Evolutionary conservation across 2,888 invertebrate species (phyloP), one percentile per base, ranked within the genome.

Genomic region (Gari tellinella): DNA sequence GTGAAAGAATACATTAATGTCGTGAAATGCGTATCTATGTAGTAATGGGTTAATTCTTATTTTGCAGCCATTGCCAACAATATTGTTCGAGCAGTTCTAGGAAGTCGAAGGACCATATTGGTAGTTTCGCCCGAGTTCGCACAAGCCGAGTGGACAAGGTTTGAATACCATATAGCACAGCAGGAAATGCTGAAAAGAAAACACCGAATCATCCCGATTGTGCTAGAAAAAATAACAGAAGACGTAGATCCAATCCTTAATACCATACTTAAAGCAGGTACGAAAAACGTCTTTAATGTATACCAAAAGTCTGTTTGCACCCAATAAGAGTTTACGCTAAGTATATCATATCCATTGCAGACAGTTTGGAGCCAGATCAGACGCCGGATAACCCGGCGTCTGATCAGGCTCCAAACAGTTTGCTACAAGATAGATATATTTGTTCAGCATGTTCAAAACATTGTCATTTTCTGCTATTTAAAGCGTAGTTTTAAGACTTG

Each of bases 121-220:
- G 51, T 87, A 3, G 56, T 87, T 10, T 72, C 82, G 4, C 81
- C 83, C 19, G 52, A 73, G 12, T 86, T 82, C 66, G 66, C 85
- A 5, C 63, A 77, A 15, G 83, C 84, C 46, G 86, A 87, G 51
- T 85, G 79, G 73, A 77, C 81, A 14, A 70, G 73, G 17, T 70
- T 86, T 46, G 87, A 87, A 75, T 87, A 85, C 61, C 82, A 86
- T 61, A 73, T 76, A 37, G 87, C 85, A 8, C 86, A 84, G 41
- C 80, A 84, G 15, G 83, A 86, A 57, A 86, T 86, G 86, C 43
- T 87, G 10, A 78, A 80, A 67, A 63, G 81, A 14, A 83, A 81
- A 55, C 84, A 86, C 60, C 72, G 80, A 51, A 85, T 87, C 10
- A 83, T 87, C 21, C 86, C 87, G 0, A 72, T 87, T 15, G 62